phyloP scores from a whole-genome alignment of 2,888 invertebrate genomes.

The Aromia moschata region DNA sequence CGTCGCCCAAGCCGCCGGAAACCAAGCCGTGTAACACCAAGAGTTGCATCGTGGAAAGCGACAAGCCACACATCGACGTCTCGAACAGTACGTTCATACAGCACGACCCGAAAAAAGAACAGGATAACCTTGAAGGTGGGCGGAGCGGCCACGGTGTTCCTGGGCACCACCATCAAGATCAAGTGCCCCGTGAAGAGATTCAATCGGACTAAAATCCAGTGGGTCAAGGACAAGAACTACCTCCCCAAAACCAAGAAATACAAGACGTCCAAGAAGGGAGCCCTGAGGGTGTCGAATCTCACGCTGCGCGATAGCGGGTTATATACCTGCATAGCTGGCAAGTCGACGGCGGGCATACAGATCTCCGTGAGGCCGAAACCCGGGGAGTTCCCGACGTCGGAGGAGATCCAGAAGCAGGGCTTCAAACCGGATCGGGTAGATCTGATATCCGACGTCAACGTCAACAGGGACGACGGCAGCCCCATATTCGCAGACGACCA shows the following conservation, averaged over 20 bases:
- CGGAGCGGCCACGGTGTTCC: constrained; percentile 88
- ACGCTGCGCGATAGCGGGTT: constrained; percentile 83
- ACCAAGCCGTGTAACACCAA: constrained; percentile 88
- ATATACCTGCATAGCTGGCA: constrained; percentile 87
- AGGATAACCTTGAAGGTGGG: constrained; percentile 89
- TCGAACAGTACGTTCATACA: constrained; percentile 86
- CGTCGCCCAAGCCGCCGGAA: constrained; percentile 76
- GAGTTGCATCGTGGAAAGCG: constrained; percentile 77
- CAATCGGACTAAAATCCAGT: constrained; percentile 83
- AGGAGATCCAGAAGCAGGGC: constrained; percentile 69
- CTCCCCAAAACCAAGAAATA: constrained; percentile 82
- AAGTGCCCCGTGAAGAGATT: constrained; percentile 91
- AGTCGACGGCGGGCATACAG: constrained; percentile 82
- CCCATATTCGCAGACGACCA: constrained; percentile 68
- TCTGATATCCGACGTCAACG: constrained; percentile 52
- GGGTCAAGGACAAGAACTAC: constrained; percentile 87
- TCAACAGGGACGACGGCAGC: constrained; percentile 59
- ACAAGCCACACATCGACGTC: constrained; percentile 79
- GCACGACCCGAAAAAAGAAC: constrained; percentile 80
- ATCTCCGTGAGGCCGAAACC: constrained; percentile 83
- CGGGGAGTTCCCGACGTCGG: constrained; percentile 80
- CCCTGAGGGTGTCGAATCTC: constrained; percentile 84
- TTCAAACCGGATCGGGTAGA: constrained; percentile 54
- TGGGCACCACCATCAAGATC: constrained; percentile 91
- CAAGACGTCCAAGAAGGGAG: constrained; percentile 91